These are phyloP conservation scores for Aldrovandia affinis DNA, from an alignment of 2,797 vertebrate species.

Conservation along the genomic window DNA sequence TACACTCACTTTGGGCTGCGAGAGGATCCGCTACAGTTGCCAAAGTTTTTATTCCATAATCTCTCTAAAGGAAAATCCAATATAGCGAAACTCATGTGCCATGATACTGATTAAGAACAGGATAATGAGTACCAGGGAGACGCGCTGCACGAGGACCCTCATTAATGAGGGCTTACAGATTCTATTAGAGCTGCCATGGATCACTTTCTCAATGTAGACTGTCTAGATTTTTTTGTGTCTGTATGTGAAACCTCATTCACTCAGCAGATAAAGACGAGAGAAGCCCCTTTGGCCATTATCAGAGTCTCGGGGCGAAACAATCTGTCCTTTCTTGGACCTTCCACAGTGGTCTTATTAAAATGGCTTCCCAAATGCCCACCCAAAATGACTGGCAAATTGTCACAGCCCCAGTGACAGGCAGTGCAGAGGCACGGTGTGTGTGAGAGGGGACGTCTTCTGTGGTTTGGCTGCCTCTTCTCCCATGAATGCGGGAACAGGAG, in stretches of 20 bases:
- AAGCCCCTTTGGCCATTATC: constrained; percentile 21
- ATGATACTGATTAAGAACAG: neutral
- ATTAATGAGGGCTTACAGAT: constrained; percentile 28
- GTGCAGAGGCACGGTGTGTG: neutral
- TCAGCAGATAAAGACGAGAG: constrained; percentile 11
- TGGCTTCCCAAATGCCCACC: neutral
- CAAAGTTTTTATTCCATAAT: constrained; percentile 20
- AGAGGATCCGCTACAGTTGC: neutral
- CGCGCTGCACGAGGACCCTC: neutral
- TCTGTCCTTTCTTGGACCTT: constrained; percentile 15
- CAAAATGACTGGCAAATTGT: constrained; percentile 25
- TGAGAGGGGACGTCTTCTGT: neutral
- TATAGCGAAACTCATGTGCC: neutral
- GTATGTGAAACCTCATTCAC: constrained; percentile 25
- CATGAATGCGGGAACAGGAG: neutral
- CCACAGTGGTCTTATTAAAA: constrained; percentile 26
- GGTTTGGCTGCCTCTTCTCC: too few species aligned
- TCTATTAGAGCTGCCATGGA: neutral
- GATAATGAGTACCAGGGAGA: constrained; percentile 35
- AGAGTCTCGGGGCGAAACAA: constrained; percentile 16
- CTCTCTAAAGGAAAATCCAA: constrained; percentile 9
- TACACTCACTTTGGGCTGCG: neutral
- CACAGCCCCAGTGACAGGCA: neutral
- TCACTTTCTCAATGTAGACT: constrained; percentile 13
- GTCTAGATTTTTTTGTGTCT: neutral